phyloP scores from a whole-genome alignment of 2,113 vertebrate species.

The Hystrix cristata region DNA sequence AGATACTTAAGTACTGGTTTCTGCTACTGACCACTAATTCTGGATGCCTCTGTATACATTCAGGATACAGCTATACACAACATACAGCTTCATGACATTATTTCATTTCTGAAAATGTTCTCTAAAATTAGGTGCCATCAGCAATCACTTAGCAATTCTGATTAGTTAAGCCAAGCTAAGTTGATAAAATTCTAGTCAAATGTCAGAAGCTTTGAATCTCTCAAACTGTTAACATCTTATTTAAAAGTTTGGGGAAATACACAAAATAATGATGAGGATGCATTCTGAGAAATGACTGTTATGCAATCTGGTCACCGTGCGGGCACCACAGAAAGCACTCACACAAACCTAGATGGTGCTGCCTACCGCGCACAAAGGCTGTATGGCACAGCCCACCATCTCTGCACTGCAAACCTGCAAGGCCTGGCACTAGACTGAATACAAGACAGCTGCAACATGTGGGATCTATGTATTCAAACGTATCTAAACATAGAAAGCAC shows the following conservation, averaged over 20 bases:
- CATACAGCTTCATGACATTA: not conserved
- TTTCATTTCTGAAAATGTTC: not conserved
- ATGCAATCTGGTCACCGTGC: not conserved
- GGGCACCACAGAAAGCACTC: not conserved
- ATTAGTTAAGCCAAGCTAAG: not conserved
- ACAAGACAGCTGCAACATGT: not conserved
- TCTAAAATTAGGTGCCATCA: slow-evolving; percentile 3
- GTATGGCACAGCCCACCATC: no score
- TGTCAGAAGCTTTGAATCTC: not conserved
- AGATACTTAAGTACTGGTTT: not conserved
- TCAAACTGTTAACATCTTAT: not conserved
- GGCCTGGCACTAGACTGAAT: not conserved
- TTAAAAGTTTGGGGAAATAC: slow-evolving; percentile 3
- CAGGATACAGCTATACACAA: not conserved
- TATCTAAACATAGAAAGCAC: not conserved
- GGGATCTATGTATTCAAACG: not conserved
- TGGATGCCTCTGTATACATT: not conserved
- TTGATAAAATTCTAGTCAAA: slow-evolving; percentile 22
- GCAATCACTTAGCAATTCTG: slow-evolving; percentile 24
- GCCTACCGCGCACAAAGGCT: not conserved
- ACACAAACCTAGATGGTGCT: not conserved
- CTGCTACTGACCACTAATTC: not conserved
- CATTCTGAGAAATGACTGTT: not conserved
- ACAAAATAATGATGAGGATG: not conserved
- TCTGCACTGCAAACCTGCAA: no score